Percentiles rank a stretch among this genome's conserved stretches.
phyloP scores from a whole-genome alignment of 2,113 vertebrate genomes.

The Synchiropus splendidus region DNA sequence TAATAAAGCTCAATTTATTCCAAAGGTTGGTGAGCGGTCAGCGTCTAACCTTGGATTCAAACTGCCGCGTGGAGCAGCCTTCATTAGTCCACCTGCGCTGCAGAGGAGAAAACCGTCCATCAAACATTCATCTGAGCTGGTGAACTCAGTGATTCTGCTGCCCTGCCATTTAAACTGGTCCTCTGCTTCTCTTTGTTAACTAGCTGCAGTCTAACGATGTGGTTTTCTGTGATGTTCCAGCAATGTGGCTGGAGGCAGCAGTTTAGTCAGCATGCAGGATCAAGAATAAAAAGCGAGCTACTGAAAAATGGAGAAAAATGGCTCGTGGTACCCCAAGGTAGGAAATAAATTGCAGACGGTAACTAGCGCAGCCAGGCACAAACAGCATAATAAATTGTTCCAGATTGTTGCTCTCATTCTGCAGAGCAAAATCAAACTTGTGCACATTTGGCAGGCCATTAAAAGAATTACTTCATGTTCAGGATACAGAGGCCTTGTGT shows the following conservation, averaged over 20 bases:
- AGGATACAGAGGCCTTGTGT: constrained; percentile 59
- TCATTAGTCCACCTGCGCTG: constrained; percentile 46
- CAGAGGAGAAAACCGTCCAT: constrained; percentile 1
- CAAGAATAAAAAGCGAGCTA: constrained; percentile 49
- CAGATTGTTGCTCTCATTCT: constrained; percentile 59
- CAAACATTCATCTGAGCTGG: constrained; percentile 20
- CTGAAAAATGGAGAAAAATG: constrained; percentile 65
- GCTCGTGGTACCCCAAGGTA: constrained; percentile 67
- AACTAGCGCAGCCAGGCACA: constrained; percentile 63
- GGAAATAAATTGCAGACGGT: constrained; percentile 71
- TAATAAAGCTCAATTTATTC: constrained; percentile 22
- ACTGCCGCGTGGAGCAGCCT: constrained; percentile 17
- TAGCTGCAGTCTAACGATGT: constrained; percentile 65
- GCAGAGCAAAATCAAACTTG: constrained; percentile 65
- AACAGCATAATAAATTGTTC: constrained; percentile 72
- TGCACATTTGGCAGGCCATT: constrained; percentile 65
- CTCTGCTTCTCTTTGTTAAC: constrained; percentile 65
- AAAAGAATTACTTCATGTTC: constrained; percentile 70
- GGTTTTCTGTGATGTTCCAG: constrained; percentile 68
- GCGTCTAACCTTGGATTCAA: constrained; percentile 38
- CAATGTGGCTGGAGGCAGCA: constrained; percentile 65
- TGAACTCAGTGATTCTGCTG: constrained; percentile 46
- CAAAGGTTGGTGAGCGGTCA: constrained; percentile 14
- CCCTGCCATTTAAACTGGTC: constrained; percentile 54
- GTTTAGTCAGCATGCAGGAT: constrained; percentile 66